phyloP scores from a whole-genome alignment of 2,797 vertebrate genomes.

The Pristis pectinata region DNA sequence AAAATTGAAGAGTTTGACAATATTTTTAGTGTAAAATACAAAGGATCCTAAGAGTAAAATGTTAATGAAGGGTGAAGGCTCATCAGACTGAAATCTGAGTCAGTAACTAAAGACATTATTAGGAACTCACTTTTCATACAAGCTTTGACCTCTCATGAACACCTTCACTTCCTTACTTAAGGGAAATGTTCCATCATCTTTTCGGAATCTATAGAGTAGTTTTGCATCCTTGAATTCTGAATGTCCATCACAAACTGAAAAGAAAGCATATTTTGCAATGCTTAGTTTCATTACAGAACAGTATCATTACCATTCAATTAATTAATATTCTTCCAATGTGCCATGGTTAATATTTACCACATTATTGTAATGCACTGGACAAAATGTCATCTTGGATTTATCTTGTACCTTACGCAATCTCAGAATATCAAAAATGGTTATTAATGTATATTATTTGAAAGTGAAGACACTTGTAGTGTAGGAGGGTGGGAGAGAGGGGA shows the following conservation, averaged over 20 bases:
- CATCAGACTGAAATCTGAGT: no score
- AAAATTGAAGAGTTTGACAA: no score
- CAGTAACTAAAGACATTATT: neutral
- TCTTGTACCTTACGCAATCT: neutral
- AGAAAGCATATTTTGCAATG: neutral
- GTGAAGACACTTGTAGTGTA: neutral
- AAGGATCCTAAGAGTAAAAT: no score
- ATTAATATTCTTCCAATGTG: neutral
- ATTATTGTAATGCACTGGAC: neutral
- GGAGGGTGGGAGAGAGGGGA: no score
- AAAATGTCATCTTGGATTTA: neutral
- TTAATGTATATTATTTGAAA: neutral
- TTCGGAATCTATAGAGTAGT: conserved; percentile 77
- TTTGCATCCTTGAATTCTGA: conserved; percentile 73
- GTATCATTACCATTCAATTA: neutral
- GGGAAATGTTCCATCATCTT: conserved; percentile 79
- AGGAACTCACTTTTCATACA: conserved; percentile 75
- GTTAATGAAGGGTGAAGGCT: no score
- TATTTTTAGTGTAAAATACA: no score
- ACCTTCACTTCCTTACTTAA: conserved; percentile 74
- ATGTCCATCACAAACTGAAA: conserved; percentile 75
- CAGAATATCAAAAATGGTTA: neutral
- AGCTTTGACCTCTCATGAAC: conserved; percentile 68
- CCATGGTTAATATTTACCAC: neutral
- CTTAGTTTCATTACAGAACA: neutral